These are phyloP conservation scores for Drosophila tani DNA, from an alignment of 1,140 invertebrate genomes.

Conservation along the genomic window DNA sequence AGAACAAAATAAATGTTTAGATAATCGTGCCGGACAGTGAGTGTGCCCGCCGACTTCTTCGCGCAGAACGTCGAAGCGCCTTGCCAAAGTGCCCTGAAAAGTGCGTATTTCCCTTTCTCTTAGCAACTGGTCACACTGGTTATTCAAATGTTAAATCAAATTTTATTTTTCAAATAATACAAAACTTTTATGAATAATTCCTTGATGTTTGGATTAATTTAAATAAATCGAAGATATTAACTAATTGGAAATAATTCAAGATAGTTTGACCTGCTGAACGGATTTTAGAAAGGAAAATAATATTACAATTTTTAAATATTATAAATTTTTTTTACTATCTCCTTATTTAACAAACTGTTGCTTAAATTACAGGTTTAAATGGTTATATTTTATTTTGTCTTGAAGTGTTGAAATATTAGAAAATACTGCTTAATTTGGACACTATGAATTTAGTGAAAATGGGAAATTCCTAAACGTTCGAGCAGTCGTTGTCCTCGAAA, in stretches of 20 bases:
- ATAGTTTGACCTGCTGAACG: too few species aligned
- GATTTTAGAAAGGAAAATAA: too few species aligned
- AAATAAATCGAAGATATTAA: too few species aligned
- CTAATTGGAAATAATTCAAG: too few species aligned
- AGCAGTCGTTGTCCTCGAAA: slow-evolving; percentile 62
- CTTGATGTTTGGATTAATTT: too few species aligned
- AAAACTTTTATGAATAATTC: too few species aligned
- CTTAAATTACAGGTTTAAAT: background rate
- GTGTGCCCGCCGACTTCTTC: background rate
- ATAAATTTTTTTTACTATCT: too few species aligned
- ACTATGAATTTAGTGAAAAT: background rate
- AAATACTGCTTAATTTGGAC: background rate
- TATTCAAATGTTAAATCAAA: too few species aligned
- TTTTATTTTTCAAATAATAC: too few species aligned
- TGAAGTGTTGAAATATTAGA: background rate
- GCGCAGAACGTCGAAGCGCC: background rate
- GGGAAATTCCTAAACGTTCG: slow-evolving; percentile 31
- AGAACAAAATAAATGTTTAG: slow-evolving; percentile 57
- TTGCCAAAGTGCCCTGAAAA: background rate
- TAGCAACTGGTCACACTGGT: background rate
- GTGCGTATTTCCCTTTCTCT: background rate
- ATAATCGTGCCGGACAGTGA: slow-evolving; percentile 60
- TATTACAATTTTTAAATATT: too few species aligned
- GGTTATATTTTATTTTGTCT: background rate
- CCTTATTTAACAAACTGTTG: background rate